phyloP scores from a whole-genome alignment of 1,140 invertebrate genomes.

The Venustaconcha ellipsiformis region DNA sequence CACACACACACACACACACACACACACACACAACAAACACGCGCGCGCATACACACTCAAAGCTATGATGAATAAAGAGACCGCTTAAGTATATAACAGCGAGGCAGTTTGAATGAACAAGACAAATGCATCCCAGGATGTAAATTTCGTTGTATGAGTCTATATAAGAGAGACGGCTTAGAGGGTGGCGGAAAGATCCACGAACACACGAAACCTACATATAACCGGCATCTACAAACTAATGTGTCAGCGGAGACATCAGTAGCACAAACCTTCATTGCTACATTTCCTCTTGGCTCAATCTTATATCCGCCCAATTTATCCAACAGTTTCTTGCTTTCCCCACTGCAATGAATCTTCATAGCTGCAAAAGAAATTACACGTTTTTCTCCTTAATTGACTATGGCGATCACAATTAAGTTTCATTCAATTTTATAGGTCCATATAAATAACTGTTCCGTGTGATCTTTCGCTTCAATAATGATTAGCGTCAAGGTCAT shows the following conservation, averaged over 20 bases:
- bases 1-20: no score
- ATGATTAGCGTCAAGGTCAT: not conserved
- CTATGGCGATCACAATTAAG: not conserved
- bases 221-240: no score
- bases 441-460: not conserved
- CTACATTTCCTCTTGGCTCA: slow-evolving; percentile 83
- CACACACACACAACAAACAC: no score
- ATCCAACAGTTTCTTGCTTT: slow-evolving; percentile 80
- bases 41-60: no score
- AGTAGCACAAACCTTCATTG: slow-evolving; percentile 80
- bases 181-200: no score
- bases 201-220: no score
- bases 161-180: no score
- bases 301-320: slow-evolving; percentile 84
- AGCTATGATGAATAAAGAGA: not conserved
- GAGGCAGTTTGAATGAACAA: no score
- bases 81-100: not conserved
- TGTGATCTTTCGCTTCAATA: not conserved
- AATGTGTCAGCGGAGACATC: not conserved
- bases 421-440: not conserved
- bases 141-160: no score
- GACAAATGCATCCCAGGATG: no score
- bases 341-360: slow-evolving; percentile 85
- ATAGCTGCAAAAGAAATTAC: slow-evolving; percentile 73
- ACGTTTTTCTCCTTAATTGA: not conserved